A percentile compares a stretch with the other conserved stretches of the same genome.
phyloP scores from a whole-genome alignment of 2,113 vertebrate species.

The Apteryx mantelli region DNA sequence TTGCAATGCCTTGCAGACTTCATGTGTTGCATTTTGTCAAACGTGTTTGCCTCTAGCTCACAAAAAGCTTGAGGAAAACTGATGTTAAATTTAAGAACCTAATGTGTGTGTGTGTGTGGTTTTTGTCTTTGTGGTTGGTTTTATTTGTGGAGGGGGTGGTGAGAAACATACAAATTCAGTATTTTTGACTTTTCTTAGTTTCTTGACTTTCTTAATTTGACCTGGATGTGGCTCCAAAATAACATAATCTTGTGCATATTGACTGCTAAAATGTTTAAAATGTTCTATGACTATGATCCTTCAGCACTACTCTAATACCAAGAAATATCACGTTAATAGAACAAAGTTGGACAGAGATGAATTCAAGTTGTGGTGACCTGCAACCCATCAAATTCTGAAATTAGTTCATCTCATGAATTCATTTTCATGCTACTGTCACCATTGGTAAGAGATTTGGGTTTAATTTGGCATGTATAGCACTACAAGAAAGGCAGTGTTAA shows the following conservation, averaged over 20 bases:
- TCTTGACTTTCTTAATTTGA: neutral
- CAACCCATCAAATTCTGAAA: neutral
- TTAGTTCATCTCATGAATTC: neutral
- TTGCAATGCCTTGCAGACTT: neutral
- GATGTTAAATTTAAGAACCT: neutral
- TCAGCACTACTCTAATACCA: neutral
- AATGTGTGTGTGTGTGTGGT: too few relatives aligned
- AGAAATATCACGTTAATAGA: neutral
- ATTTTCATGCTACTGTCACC: neutral
- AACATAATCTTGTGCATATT: neutral
- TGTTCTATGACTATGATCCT: neutral
- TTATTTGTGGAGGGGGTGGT: neutral
- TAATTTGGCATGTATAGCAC: neutral
- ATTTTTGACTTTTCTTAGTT: neutral
- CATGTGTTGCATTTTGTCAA: neutral
- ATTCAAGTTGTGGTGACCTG: neutral
- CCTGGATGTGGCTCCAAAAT: neutral
- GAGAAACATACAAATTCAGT: neutral
- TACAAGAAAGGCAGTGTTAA: neutral
- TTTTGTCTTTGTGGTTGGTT: neutral
- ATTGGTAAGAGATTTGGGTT: neutral
- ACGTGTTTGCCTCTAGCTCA: neutral
- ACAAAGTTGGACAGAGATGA: neutral
- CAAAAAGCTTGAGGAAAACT: neutral
- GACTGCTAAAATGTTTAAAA: neutral